phyloP scores from a whole-genome alignment of 1,140 invertebrate genomes.

The Zaprionus capensis region DNA sequence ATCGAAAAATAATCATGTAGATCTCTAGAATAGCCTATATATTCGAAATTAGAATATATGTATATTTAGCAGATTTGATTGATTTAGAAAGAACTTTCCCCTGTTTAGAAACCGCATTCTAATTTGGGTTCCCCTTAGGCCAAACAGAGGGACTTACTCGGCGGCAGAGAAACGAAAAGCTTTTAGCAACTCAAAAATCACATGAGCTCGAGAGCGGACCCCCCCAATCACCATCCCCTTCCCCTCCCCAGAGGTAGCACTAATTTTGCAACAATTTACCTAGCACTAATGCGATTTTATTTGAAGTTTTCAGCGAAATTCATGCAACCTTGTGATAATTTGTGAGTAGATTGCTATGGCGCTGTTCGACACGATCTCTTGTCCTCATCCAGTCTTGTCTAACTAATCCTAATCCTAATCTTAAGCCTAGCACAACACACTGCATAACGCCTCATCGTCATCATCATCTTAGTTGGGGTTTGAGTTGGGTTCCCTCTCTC shows the following conservation, averaged over 20 bases:
- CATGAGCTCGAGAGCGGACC: conserved; percentile 30
- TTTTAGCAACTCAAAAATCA: conserved; percentile 58
- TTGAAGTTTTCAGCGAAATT: conserved; percentile 60
- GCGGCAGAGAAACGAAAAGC: conserved; percentile 55
- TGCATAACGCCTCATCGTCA: conserved; percentile 52
- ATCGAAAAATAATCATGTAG: neutral
- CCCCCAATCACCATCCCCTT: conserved; percentile 12
- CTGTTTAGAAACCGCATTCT: neutral
- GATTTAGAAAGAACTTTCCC: neutral
- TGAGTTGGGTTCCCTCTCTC: neutral
- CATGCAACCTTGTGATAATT: conserved; percentile 53
- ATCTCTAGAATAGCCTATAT: neutral
- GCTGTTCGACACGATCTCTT: conserved; percentile 18
- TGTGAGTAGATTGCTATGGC: conserved; percentile 46
- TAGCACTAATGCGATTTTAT: conserved; percentile 70
- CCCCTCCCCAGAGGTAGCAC: conserved; percentile 31
- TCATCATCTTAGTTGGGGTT: neutral
- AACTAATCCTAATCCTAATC: conserved; percentile 30
- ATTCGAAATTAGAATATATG: neutral
- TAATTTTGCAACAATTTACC: conserved; percentile 40
- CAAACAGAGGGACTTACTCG: neutral
- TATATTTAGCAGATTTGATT: neutral
- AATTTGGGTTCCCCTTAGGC: neutral
- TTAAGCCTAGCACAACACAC: conserved; percentile 65
- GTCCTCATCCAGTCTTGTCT: conserved; percentile 75